A percentile compares a stretch with the other conserved stretches of the same genome.
Evolutionary conservation across 30 jellyfish, hydroid and myxozoan species (phyloP).

Genomic region (Catostylus mosaicus): DNA sequence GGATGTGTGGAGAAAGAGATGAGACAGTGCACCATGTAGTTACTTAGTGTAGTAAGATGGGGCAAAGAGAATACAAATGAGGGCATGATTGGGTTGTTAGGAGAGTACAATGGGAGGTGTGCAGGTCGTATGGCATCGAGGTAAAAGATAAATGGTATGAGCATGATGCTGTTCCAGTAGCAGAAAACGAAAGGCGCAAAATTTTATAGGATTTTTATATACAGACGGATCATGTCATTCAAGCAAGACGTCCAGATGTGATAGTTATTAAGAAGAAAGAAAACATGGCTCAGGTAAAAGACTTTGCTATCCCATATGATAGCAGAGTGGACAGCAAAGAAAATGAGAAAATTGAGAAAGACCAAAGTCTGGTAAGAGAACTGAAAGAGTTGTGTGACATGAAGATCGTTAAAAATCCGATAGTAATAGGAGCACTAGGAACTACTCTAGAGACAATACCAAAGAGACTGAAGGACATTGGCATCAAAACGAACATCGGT

Average conservation of each 20-base stretch:
- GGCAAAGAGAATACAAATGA: constrained; percentile 10
- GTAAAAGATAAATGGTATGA: constrained; percentile 17
- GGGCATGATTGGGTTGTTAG: constrained; percentile 24
- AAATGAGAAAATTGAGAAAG: constrained; percentile 22
- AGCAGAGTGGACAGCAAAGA: constrained; percentile 18
- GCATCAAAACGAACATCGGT: no score
- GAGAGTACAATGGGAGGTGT: constrained; percentile 37
- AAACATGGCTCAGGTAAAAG: constrained; percentile 17
- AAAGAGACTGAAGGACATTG: no score
- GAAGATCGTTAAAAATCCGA: constrained; percentile 9
- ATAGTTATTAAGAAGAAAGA: constrained; percentile 7
- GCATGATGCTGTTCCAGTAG: constrained; percentile 25
- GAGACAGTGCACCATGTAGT: constrained; percentile 21
- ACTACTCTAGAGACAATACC: background rate
- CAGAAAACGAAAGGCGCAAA: constrained; percentile 18
- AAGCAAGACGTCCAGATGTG: constrained; percentile 47
- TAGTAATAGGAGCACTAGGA: constrained; percentile 34
- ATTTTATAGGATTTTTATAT: constrained; percentile 13
- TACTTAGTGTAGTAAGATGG: constrained; percentile 19
- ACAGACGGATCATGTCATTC: constrained; percentile 19
- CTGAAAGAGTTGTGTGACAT: constrained; percentile 33
- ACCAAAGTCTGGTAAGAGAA: background rate
- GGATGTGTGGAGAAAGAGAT: constrained; percentile 1
- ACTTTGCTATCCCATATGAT: constrained; percentile 16
- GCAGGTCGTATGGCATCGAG: constrained; percentile 9